Evolutionary conservation across 2,113 vertebrate species (phyloP).

Genomic region (Chionis minor): DNA sequence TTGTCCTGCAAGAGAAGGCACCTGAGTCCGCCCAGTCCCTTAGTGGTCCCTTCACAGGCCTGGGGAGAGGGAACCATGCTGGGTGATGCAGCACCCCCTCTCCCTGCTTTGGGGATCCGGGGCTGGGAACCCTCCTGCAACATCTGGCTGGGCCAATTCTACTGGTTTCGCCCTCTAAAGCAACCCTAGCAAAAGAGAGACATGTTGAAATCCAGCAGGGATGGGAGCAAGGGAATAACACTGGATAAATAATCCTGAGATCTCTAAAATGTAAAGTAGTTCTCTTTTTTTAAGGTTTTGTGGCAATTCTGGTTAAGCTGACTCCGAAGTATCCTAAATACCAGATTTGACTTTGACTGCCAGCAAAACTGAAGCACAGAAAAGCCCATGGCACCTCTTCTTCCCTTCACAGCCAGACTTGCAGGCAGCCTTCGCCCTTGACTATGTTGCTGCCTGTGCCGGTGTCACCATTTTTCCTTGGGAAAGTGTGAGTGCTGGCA

Average conservation of each 20-base stretch:
- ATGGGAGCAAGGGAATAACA: neutral
- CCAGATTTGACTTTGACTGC: neutral
- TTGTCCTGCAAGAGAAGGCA: neutral
- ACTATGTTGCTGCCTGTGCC: neutral
- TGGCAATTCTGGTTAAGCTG: neutral
- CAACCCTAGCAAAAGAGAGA: neutral
- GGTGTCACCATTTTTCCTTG: accelerated
- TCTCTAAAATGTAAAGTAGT: neutral
- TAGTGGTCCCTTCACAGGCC: neutral
- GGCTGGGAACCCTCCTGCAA: neutral
- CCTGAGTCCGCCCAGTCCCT: neutral
- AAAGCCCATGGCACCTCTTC: neutral
- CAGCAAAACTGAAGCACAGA: neutral
- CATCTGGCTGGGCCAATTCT: accelerated
- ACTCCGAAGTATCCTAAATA: neutral
- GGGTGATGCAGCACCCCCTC: neutral
- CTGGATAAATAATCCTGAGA: accelerated
- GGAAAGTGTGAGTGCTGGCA: neutral
- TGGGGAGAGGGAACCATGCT: neutral
- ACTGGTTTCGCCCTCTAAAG: neutral
- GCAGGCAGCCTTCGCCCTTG: neutral
- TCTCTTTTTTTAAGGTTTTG: neutral
- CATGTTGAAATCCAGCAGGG: neutral
- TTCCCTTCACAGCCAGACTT: neutral
- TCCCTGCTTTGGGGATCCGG: neutral